Conservation (phyloP, 1,140 invertebrate species). For the Zophobas atratus region DNA sequence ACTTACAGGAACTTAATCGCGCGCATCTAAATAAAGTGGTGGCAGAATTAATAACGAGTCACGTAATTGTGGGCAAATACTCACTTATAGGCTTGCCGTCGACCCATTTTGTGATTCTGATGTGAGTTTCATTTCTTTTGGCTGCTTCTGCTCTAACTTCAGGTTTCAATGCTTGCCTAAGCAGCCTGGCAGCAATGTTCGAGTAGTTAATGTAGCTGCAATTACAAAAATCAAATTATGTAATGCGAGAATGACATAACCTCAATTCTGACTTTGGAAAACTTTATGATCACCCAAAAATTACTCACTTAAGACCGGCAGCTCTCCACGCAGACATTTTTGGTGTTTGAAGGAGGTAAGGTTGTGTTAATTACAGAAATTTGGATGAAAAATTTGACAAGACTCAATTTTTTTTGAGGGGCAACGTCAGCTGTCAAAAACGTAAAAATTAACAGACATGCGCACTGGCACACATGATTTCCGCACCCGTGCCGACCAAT, state of each 20-base stretch:
- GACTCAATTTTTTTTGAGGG: constrained; percentile 82
- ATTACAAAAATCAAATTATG: constrained; percentile 57
- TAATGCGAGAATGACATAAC: constrained; percentile 53
- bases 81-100: constrained; percentile 88
- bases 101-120: constrained; percentile 89
- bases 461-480: too few species aligned
- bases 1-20: constrained; percentile 40
- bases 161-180: constrained; percentile 84
- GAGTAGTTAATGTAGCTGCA: constrained; percentile 95
- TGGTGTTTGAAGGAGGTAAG: constrained; percentile 64
- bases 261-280: constrained; percentile 51
- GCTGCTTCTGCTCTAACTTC: constrained; percentile 81
- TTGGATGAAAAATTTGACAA: constrained; percentile 97
- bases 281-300: constrained; percentile 34
- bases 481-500: too few species aligned
- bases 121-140: constrained; percentile 81
- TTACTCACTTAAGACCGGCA: constrained; percentile 76
- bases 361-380: constrained; percentile 70
- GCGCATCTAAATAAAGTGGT: constrained; percentile 50
- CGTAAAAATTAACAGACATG: too few species aligned
- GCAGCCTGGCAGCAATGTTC: constrained; percentile 86
- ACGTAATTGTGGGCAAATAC: constrained; percentile 65
- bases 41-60: constrained; percentile 64
- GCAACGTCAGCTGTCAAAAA: too few species aligned
- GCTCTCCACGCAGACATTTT: constrained; percentile 77